A percentile compares a stretch with the other conserved stretches of the same genome.
phyloP scores from a whole-genome alignment of 2,797 vertebrate species.

The Anomalospiza imberbis region DNA sequence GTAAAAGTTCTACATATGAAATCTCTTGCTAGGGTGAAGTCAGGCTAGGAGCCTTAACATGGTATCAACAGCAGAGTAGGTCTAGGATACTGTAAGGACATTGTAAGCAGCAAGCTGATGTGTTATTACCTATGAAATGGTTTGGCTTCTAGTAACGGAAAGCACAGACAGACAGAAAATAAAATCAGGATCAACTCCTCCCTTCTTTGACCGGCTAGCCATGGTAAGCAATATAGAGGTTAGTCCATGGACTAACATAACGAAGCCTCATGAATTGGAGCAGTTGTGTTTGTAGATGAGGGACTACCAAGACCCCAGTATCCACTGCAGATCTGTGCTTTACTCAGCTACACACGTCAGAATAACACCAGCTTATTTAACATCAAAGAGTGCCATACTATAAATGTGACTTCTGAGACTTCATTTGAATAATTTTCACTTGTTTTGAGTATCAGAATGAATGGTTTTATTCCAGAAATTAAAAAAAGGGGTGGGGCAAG shows the following conservation, averaged over 20 bases:
- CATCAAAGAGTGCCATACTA: not conserved
- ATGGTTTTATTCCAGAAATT: fast-evolving
- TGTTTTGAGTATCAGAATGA: not conserved
- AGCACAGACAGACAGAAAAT: not conserved
- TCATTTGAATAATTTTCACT: not conserved
- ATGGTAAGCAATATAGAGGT: fast-evolving
- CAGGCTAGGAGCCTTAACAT: not conserved
- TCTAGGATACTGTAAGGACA: not conserved
- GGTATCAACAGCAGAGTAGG: not conserved
- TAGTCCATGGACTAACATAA: not conserved
- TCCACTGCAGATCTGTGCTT: not conserved
- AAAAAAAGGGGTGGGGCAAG: fast-evolving
- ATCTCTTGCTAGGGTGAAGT: not conserved
- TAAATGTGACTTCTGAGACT: not conserved
- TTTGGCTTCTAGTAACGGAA: not conserved
- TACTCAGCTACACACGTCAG: not conserved
- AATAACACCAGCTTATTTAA: not conserved
- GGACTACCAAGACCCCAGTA: not conserved
- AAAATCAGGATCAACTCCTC: not conserved
- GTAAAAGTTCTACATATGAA: not conserved
- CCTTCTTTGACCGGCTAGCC: not conserved
- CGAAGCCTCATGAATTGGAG: not conserved
- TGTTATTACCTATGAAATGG: not conserved
- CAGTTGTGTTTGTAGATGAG: not conserved
- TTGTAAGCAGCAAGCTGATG: not conserved